Base-by-base conservation (phyloP, 2,888 invertebrate genomes). In the Deilephila elpenor region DNA sequence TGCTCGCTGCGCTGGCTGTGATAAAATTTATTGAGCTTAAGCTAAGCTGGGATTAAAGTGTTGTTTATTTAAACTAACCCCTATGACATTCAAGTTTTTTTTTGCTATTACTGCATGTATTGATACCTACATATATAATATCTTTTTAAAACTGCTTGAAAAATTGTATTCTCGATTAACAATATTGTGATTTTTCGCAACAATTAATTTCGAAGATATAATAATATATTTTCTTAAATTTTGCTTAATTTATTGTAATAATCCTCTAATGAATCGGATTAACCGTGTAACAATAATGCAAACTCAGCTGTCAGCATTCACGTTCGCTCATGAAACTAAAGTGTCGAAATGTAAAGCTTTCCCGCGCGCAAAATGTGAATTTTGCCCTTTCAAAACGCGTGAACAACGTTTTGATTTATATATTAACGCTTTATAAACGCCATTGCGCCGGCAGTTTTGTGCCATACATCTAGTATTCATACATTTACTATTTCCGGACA, bases 381-480 rank as follows among this genome's bases (percentile, higher is more conserved):
- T 67, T 64, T 51, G 51, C 25, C 67, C 67, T 67, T 67, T 67
- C 51, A 67, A 75, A 75, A 73, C 70, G 76, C 44, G 44, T 67
- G 51, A 67, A 67, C 67, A 67, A 67, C 20, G 67, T 25, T 80
- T 81, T 81, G 80, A 83, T 82, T 83, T 84, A 85, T 86, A 85
- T 83, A 83, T 84, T 82, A 84, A 83, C 80, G 83, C 80, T 86
- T 84, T 83, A 81, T 79, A 84, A 84, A 82, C 78, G 83, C 79
- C 80, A 81, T 80, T 83, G 80, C 82, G 80, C 79, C 76, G 76
- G 75, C 77, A 82, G 82, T 83, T 85, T 82, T 83, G 79, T 79
- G 77, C 82, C 79, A 80, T 79, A 81, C 82, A 83, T 86, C 76
- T 74, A 82, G 81, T 82, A 86, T 85, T 87, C 81, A 86, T 84